Evolutionary conservation across 2,888 invertebrate genomes (phyloP), one percentile per base, ranked within the genome.

Genomic region (Melanotus villosus): DNA sequence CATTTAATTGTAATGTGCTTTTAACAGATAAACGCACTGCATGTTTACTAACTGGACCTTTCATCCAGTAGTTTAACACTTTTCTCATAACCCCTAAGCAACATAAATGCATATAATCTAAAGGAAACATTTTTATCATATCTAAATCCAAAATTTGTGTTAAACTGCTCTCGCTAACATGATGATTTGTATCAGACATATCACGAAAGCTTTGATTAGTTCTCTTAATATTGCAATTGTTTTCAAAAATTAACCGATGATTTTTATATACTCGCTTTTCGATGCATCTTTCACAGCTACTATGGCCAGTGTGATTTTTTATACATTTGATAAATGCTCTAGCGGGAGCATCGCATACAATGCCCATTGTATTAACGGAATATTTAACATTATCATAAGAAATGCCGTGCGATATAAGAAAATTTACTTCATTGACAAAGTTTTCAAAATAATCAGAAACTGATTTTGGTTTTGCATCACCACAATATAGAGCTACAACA

Each of bases 211-310:
- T 32, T 2, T 32, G 9, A 32, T 32, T 32, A 32, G 32, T 32
- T 32, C 32, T 32, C 32, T 9, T 32, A 32, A 32, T 32, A n/a
- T 32, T 32, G 9, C 32, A 32, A 32, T 32, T 32, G 32, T 32
- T 32, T 32, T 32, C 32, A 18, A 54, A 60, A 21, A 71, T 30
- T 0, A 60, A 19, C 19, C 65, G 30, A 32, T 32, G 32, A 32
- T 32, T 32, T 32, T 32, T 32, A 32, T 32, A 32, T 9, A 34
- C 34, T 2, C 71, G 65, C 30, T 21, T 41, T 57, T 58, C 30
- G n/a, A 26, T 38, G 64, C 68, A 71, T 32, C 58, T 58, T 41
- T 71, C 70, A 34, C 70, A 70, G n/a, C 62, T 19, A 14, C 2
- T 43, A 52, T 63, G 43, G 7, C 67, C 67, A n/a, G 36, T 60